Evolutionary conservation across 1,140 invertebrate species (phyloP), one percentile per base, ranked within the genome.

Genomic region (Lanistes nyassanus): DNA sequence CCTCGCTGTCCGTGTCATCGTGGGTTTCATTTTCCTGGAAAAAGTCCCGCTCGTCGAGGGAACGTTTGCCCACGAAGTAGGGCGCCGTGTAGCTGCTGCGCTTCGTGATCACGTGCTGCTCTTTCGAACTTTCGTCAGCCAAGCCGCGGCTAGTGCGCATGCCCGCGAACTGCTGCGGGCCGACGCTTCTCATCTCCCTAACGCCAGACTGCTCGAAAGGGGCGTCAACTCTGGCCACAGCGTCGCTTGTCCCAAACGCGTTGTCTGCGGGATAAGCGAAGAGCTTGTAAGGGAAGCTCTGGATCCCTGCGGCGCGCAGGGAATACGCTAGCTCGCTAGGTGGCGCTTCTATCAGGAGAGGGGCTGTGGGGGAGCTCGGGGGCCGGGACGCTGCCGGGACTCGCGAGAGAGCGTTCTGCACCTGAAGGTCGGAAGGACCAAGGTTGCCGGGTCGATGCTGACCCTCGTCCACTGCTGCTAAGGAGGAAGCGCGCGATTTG

Each of bases 1-100:
- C 62, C 1, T 31, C 29, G 26, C 19, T 31, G 5, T 64, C 62
- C 62, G 21, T 36, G 5, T 64, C 62, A 4, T 64, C 62, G 29
- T 72, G 37, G 60, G 70, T 29, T 72, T 34, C n/a, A 29, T 56
- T 37, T 60, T 19, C 5, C 29, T n/a, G 23, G 21, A 37, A 19
- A 26, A 23, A n/a, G 62, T 72, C 70, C 3, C 37, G 13, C 3
- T 62, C 70, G 6, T 62, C 56, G 5, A 72, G 36, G 23, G 70
- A 62, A 19, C 70, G 53, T 29, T 72, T 72, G 55, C 64, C 64
- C 62, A 74, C 72, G 72, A 74, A 74, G 23, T 74, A 74, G 3
- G 60, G 72, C 21, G 58, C 58, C 21, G 23, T 69, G 74, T 67
- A 74, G 42, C 64, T 31, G 16, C 55, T 56, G 39, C 70, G 31